These are phyloP conservation scores for Pollenia amentaria DNA, from an alignment of 2,888 invertebrate species.

Conservation along the genomic window DNA sequence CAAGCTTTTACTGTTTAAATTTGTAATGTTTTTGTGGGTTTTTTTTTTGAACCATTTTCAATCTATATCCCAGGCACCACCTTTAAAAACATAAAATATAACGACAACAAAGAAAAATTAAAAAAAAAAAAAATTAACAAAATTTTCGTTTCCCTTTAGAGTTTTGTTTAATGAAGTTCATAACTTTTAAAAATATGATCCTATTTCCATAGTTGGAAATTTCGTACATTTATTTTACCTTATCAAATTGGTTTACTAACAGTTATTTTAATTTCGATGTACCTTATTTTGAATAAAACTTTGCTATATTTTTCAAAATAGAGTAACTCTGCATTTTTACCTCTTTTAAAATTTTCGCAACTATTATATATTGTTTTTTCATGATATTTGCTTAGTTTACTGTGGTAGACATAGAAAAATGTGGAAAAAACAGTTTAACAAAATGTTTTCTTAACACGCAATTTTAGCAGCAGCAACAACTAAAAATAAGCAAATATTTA, in stretches of 20 bases:
- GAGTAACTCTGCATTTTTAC: constrained; percentile 12
- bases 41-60: too few relatives aligned
- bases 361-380: constrained; percentile 1
- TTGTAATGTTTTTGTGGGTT: too few relatives aligned
- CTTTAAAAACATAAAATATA: too few relatives aligned
- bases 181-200: neutral
- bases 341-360: neutral
- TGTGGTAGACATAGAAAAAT: constrained; percentile 17
- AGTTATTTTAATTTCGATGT: too few relatives aligned
- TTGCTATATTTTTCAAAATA: neutral
- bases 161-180: neutral
- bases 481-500: neutral
- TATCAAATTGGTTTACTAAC: too few relatives aligned
- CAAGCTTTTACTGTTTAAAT: too few relatives aligned
- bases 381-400: constrained; percentile 23
- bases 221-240: too few relatives aligned
- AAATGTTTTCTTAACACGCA: constrained; percentile 66
- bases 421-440: constrained; percentile 38
- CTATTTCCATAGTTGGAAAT: too few relatives aligned
- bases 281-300: too few relatives aligned
- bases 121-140: neutral
- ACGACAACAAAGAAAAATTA: constrained; percentile 2
- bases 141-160: constrained; percentile 2
- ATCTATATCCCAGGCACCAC: neutral
- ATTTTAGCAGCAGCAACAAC: constrained; percentile 31